A percentile compares a stretch with the other conserved stretches of the same genome.
Conservation (phyloP, 2,113 vertebrate genomes). For the Turnix velox region DNA sequence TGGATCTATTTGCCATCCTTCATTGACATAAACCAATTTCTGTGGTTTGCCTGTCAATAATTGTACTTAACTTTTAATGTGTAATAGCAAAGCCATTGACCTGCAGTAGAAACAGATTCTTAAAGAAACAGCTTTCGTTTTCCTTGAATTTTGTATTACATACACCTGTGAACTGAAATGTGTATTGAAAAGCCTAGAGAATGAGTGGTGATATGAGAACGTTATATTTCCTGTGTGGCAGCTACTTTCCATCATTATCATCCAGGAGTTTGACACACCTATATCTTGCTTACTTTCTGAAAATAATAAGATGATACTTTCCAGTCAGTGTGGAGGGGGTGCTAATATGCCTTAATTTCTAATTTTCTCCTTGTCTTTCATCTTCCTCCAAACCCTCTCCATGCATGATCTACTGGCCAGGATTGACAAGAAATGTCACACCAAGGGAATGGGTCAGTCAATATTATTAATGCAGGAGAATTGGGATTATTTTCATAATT, state of each 20-base stretch:
- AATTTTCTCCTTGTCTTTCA: background rate
- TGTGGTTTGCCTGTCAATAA: background rate
- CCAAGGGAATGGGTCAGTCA: background rate
- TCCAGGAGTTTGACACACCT: background rate
- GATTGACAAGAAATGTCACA: background rate
- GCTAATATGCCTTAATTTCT: background rate
- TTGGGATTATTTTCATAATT: background rate
- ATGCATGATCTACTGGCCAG: background rate
- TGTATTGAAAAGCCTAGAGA: background rate
- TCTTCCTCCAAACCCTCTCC: background rate
- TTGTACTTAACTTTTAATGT: slow-evolving; percentile 1
- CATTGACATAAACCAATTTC: background rate
- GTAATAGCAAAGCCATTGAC: background rate
- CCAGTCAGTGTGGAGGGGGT: background rate
- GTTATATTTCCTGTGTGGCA: background rate
- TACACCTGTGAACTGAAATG: background rate
- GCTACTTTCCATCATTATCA: background rate
- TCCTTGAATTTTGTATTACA: background rate
- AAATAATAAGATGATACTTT: background rate
- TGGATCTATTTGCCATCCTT: background rate
- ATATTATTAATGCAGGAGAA: background rate
- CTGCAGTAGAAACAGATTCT: background rate
- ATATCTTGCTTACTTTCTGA: background rate
- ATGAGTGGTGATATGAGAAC: rapidly evolving
- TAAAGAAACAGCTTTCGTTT: background rate